Evolutionary conservation across 2,797 vertebrate species (phyloP).

Genomic region (Enteromius treurensis): DNA sequence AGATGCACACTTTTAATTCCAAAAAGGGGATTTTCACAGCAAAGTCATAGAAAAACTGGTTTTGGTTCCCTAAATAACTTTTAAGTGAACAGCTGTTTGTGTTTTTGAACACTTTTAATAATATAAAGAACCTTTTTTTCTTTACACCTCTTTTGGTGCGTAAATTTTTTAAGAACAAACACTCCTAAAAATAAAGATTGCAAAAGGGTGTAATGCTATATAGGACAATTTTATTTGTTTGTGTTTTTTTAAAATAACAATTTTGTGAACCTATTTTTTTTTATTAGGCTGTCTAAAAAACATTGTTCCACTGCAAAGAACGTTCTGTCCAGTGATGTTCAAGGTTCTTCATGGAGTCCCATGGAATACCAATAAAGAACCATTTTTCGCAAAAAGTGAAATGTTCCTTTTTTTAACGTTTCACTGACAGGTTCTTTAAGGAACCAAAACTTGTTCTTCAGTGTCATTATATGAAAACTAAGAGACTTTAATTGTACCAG

Average conservation of each 20-base stretch:
- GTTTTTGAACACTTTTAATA: not conserved
- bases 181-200: not conserved
- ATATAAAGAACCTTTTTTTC: not conserved
- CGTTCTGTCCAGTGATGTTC: not conserved
- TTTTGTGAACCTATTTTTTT: not conserved
- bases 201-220: not conserved
- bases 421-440: not conserved
- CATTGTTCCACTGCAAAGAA: not conserved
- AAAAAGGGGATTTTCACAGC: not conserved
- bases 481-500: not conserved
- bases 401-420: not conserved
- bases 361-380: not conserved
- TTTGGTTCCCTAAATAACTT: not conserved
- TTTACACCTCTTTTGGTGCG: not conserved
- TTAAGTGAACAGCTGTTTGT: not conserved
- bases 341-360: not conserved
- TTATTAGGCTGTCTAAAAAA: no score
- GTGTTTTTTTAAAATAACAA: no score
- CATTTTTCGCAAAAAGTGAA: not conserved
- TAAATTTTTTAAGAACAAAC: not conserved
- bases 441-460: not conserved
- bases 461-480: not conserved
- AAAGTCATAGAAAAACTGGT: not conserved
- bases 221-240: no score
- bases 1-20: not conserved